Base-by-base conservation (phyloP, 2,888 invertebrate species). In the Megaustenia siamemsis region DNA sequence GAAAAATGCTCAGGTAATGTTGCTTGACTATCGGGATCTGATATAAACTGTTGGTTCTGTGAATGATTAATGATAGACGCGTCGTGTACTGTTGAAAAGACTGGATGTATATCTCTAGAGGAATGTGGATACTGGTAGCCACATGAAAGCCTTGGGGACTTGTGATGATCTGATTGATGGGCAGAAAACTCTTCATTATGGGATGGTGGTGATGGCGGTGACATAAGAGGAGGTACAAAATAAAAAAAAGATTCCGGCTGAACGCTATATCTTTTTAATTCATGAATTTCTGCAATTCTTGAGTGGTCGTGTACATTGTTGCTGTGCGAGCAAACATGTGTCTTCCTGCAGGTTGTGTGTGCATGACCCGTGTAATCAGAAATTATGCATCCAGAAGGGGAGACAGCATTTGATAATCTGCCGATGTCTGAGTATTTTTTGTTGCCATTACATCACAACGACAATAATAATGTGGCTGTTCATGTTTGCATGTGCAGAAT, bases 221-320 rank as follows among this genome's bases (percentile, higher is more conserved):
- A 78, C 8, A 35, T 40, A 1, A 28, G 77, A n/a, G 35, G 77
- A 8, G 60, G 77, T n/a, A 45, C 66, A 32, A 78, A 43, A 28
- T 78, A 45, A 28, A 66, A 43, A 28, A 78, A 1, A 38, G 63
- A 78, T 78, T 38, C 40, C 28, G 66, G 43, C 6, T 43, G 78
- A 45, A 43, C 78, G 66, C 78, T 78, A 21, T 45, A 21, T 28
- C 78, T 63, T 32, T 78, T 78, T 66, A 40, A 28, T n/a, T 60
- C n/a, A 53, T 32, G 53, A 24, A 10, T 38, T n/a, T 53, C 28
- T 18, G 3, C 12, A 15, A 10, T 24, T 45, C 28, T 45, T 43
- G n/a, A 45, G 71, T 15, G 45, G 28, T 49, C 32, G 1, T 12
- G 12, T 32, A 5, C 12, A 6, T 73, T 49, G 28, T 28, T 49